Base-by-base conservation (phyloP, 2,888 invertebrate species). In the Campoletis raptor region DNA sequence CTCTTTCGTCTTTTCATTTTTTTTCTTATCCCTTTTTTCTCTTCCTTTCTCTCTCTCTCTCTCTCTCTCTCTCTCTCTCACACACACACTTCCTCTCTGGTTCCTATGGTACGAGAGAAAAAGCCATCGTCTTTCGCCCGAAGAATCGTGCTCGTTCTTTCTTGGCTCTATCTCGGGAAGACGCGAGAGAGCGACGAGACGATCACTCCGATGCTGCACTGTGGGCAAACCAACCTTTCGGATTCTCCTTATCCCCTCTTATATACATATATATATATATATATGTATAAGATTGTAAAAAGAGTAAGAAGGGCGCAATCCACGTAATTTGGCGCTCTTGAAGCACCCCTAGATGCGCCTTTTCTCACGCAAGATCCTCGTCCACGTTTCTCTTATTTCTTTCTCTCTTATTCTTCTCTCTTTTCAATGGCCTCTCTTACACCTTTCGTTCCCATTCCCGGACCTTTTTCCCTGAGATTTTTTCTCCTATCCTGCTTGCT, bases 191-290 rank as follows among this genome's bases (percentile, higher is more conserved):
- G 70, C 78, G 86, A 87, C 73, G 83, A 81, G 76, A 64, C 83
- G 83, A 87, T 88, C 85, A 78, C 70, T 70, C 72, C 82, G 77
- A 82, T 52, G 84, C 52, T 87, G 85, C 83, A 84, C 67, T 45
- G 81, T 79, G 69, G 81, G 87, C 83, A 87, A 87, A 85, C 66
- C 81, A 83, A 87, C 87, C 88, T 86, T 86, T 88, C 86, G 86
- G 86, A 88, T 88, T 87, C 88, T 87, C 88, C 86, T 88, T 87
- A 88, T 83, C 70, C 69, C 70, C 42, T 12, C 37, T 36, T 24
- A 30, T 18, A 21, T 18, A 18, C n/a, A n/a, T n/a, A n/a, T n/a
- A n/a, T 45, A 18, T 57, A 30, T 78, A 30, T 54, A 6, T 24
- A 9, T 57, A 24, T 57, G 0, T 6, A 36, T 18, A 37, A 3